A percentile compares a stretch with the other conserved stretches of the same genome.
Evolutionary conservation across 1,140 invertebrate genomes (phyloP).

Genomic region (Drosophila sp.): DNA sequence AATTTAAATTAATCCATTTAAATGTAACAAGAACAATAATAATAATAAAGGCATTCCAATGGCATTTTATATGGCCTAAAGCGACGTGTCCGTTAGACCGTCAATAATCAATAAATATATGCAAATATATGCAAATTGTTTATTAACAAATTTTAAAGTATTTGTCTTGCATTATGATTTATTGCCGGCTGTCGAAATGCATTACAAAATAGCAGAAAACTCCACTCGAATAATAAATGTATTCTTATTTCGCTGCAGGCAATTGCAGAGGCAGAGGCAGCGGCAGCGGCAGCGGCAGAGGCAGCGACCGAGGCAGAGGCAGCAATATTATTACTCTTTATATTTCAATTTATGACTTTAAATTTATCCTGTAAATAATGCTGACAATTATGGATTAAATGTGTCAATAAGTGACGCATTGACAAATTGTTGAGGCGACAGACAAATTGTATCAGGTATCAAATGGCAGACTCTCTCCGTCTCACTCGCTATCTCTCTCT

Average conservation of each 20-base stretch:
- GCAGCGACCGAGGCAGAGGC: not conserved
- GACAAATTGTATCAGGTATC: slow-evolving; percentile 48
- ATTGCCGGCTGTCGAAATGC: slow-evolving; percentile 29
- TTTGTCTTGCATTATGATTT: slow-evolving; percentile 68
- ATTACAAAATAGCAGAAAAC: slow-evolving; percentile 29
- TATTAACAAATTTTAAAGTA: slow-evolving; percentile 72
- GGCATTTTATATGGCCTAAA: not conserved
- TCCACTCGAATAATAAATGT: slow-evolving; percentile 44
- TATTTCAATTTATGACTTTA: slow-evolving; percentile 75
- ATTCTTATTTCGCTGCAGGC: slow-evolving; percentile 11
- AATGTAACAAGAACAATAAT: slow-evolving; percentile 32
- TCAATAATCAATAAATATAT: slow-evolving; percentile 29
- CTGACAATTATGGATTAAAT: slow-evolving; percentile 82
- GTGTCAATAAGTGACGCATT: slow-evolving; percentile 73
- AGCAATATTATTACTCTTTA: slow-evolving; percentile 64
- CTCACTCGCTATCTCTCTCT: not conserved
- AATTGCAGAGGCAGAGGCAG: not conserved
- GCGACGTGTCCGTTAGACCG: slow-evolving; percentile 15
- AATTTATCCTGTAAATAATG: slow-evolving; percentile 77
- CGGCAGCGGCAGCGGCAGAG: not conserved
- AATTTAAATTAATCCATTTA: slow-evolving; percentile 28
- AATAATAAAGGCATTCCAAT: not conserved
- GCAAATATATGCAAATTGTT: slow-evolving; percentile 69
- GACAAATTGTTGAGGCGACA: slow-evolving; percentile 62
- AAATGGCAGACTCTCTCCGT: not conserved